Conservation (phyloP, 2,888 invertebrate species). For the Drosophila meridionalis region DNA sequence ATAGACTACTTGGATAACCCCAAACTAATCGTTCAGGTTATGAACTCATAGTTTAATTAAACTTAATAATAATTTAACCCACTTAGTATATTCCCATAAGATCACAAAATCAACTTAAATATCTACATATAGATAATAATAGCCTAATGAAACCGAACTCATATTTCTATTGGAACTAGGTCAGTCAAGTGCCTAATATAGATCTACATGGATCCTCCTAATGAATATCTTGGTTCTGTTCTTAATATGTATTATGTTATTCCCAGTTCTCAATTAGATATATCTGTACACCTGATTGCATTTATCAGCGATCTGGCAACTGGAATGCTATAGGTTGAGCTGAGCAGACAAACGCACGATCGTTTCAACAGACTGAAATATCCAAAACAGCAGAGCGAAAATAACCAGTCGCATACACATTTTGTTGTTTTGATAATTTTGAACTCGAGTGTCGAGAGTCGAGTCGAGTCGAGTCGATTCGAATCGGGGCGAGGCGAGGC, state of each 20-base stretch:
- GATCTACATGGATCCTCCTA: too few species aligned
- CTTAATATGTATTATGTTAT: background rate
- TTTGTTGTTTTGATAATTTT: conserved; percentile 48
- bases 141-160: background rate
- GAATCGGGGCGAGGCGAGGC: background rate
- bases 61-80: background rate
- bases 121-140: background rate
- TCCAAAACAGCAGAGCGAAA: conserved; percentile 41
- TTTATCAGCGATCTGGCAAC: conserved; percentile 40
- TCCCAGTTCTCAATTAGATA: background rate
- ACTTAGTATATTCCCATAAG: background rate
- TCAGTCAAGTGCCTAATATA: background rate
- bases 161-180: background rate
- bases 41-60: background rate
- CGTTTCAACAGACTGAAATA: conserved; percentile 34
- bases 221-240: background rate
- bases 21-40: background rate
- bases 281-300: conserved; percentile 42
- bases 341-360: conserved; percentile 7
- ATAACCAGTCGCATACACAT: conserved; percentile 42
- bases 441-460: conserved; percentile 11
- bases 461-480: conserved; percentile 11
- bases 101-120: background rate
- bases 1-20: background rate
- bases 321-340: conserved; percentile 35